These are phyloP conservation scores for Euphydryas editha DNA, from an alignment of 2,888 invertebrate species.

Conservation along the genomic window DNA sequence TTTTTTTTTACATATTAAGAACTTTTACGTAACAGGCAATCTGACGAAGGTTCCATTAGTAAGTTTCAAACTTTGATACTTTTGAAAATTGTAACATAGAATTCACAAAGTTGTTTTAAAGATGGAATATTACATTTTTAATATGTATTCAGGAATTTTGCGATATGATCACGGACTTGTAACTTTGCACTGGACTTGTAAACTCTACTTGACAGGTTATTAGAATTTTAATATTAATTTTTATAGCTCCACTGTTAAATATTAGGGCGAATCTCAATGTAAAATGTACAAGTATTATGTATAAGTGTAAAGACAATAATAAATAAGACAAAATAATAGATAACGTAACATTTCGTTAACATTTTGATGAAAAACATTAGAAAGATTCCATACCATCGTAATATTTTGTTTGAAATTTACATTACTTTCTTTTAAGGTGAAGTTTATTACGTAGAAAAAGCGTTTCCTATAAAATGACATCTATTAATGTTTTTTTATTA, in stretches of 20 bases:
- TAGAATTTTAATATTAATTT: not conserved
- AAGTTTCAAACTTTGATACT: conserved; percentile 1
- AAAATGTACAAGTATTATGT: no score
- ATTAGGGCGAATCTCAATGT: not conserved
- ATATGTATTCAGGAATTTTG: not conserved
- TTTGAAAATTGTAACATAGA: not conserved
- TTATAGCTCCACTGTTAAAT: not conserved
- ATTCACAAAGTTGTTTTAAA: no score
- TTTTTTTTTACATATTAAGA: not conserved
- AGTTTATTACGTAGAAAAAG: no score
- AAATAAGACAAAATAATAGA: no score
- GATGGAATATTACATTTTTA: not conserved
- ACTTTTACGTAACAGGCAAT: not conserved
- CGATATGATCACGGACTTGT: not conserved
- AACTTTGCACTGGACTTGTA: not conserved
- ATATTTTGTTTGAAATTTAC: no score
- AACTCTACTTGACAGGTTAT: conserved; percentile 1
- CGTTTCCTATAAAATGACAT: no score
- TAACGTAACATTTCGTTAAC: no score
- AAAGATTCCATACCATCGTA: no score
- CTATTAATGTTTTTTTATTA: no score
- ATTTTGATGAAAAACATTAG: no score
- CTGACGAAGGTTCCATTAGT: not conserved
- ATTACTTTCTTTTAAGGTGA: no score
- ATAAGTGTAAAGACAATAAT: no score